Evolutionary conservation across 1,140 invertebrate genomes (phyloP), one percentile per base, ranked within the genome.

Genomic region (Aphis craccivora): DNA sequence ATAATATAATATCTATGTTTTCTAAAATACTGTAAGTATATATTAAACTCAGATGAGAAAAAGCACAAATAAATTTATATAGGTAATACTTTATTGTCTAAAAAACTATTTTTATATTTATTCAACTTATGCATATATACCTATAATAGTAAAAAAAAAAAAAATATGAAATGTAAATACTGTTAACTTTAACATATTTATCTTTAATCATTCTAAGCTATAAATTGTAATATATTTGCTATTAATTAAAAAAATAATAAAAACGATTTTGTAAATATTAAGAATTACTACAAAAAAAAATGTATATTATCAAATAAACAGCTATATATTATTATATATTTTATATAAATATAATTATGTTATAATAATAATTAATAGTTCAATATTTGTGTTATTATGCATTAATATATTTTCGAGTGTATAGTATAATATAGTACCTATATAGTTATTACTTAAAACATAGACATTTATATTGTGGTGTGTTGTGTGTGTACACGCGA

Each of bases 31-130:
- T 40, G 37, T 23, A 45, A 11, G 11, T 48, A 8, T 14, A 89
- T 8, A 35, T 89, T 53, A 55, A 40, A 89, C 22, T 89, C 11
- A 4, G 1, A 55, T 3, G n/a, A 37, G n/a, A 89, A 35, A 5
- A 89, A 89, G 23, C 51, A 55, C 37, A 89, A 55, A 89, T 37
- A 40, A 37, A 37, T 55, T 25, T 40, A 37, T 40, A 45, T 30
- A 84, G 40, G 18, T 51, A 45, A 53, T 35, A 20, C 51, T 35
- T 35, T 89, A 89, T 89, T 53, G 35, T 89, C 35, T 89, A 89
- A 89, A 55, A 14, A 55, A 89, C 48, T 89, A 89, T 89, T 53
- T n/a, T 88, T 86, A 51, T 51, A 88, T 35, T 88, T 51, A 53
- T 35, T 23, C 88, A 55, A 55, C 88, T 55, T 40, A 89, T 25